Evolutionary conservation across 1,140 invertebrate genomes (phyloP).

Genomic region (Euura saliciscinereae): DNA sequence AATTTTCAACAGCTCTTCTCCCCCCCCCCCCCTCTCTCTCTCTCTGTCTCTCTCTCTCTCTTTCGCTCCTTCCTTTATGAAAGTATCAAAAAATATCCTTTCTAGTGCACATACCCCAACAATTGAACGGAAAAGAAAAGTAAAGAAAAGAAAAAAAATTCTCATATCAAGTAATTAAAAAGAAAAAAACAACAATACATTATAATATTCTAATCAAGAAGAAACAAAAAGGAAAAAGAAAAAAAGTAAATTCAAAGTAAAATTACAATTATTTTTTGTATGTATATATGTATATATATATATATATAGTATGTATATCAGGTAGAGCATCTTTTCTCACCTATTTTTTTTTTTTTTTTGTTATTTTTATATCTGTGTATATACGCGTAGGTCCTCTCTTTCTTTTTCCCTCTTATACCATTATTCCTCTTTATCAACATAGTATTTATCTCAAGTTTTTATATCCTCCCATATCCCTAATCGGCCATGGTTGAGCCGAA

Average conservation of each 20-base stretch:
- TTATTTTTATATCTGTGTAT: background rate
- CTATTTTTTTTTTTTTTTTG: background rate
- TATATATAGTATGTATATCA: constrained; percentile 28
- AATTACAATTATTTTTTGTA: no score
- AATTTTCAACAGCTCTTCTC: constrained; percentile 3
- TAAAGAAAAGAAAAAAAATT: no score
- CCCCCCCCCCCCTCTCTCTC: no score
- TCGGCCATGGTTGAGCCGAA: no score
- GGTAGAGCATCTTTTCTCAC: constrained; percentile 18
- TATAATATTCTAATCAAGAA: constrained; percentile 44
- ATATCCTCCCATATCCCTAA: background rate
- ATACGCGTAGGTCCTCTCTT: background rate
- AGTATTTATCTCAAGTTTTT: constrained; percentile 12
- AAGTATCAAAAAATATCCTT: constrained; percentile 65
- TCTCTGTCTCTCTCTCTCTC: no score
- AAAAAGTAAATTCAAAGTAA: background rate
- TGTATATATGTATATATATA: no score
- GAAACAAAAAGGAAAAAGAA: constrained; percentile 43
- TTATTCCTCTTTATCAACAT: constrained; percentile 27
- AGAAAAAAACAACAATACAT: constrained; percentile 50
- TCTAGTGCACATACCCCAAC: constrained; percentile 55
- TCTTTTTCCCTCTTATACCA: constrained; percentile 25
- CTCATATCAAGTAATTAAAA: no score
- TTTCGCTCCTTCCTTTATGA: constrained; percentile 54
- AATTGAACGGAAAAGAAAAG: constrained; percentile 2